Base-by-base conservation (phyloP, 2,888 invertebrate species). In the Plagiodera versicolora region DNA sequence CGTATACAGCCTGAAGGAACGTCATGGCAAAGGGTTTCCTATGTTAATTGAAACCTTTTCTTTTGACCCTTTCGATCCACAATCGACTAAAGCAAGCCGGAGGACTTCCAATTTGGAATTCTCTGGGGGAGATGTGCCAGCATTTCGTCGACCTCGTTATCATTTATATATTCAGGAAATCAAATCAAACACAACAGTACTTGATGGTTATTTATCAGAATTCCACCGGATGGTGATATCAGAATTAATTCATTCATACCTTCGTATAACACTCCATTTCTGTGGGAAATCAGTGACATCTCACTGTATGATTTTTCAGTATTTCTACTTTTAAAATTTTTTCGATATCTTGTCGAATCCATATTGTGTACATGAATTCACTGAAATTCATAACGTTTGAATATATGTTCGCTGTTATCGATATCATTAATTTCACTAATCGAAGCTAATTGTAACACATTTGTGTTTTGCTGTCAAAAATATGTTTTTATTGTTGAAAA, bases 21-120 rank as follows among this genome's bases (percentile, higher is more conserved):
- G 32, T 18, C 56, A 50, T 54, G 57, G 49, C 47, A 52, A 57
- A 61, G 61, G 59, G 60, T 58, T 58, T 35, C 48, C 60, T 60
- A 61, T 58, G 60, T 59, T 67, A 65, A 65, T 61, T 64, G 63
- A 57, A 64, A 65, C 58, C 58, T 63, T 64, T 64, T 59, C 70
- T 70, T 53, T 65, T 67, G 68, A 69, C 71, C 70, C 69, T 71
- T 71, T 69, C 70, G 67, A 68, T 70, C 68, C 64, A 66, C 66
- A 65, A 67, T 65, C 62, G 56, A 66, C 53, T 51, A 49, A n/a
- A 58, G 63, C 63, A 61, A 63, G 65, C 67, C 64, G 58, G 63
- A 65, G 68, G 66, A 63, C 67, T 53, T 61, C 63, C 65, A 66
- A 67, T 68, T 70, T 65, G 53, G 60, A 62, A 68, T 64, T 64